Percentiles rank a stretch among this genome's conserved stretches.
These are phyloP conservation scores for Porphyrio hochstetteri DNA, from an alignment of 2,113 vertebrate species.

Conservation along the genomic window DNA sequence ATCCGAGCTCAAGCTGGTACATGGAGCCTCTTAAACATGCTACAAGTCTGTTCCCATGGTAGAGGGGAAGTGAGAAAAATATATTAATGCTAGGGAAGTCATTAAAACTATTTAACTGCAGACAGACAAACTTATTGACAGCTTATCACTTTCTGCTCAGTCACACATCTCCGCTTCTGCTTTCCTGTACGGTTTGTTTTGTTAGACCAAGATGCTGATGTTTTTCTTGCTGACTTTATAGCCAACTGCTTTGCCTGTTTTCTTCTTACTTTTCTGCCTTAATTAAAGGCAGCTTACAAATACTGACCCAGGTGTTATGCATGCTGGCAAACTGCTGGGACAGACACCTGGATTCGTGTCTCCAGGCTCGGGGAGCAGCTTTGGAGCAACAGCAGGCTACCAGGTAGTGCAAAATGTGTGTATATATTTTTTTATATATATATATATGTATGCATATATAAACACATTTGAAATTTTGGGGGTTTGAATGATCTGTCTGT, in stretches of 20 bases:
- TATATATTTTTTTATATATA: background rate
- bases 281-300: background rate
- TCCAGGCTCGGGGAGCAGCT: background rate
- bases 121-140: background rate
- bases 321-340: background rate
- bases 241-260: background rate
- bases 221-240: background rate
- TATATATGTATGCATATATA: fast-evolving
- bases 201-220: background rate
- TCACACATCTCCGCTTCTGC: background rate
- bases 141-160: background rate
- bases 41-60: background rate
- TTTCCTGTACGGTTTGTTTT: background rate
- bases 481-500: background rate
- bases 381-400: background rate
- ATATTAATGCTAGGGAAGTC: background rate
- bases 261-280: background rate
- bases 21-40: fast-evolving
- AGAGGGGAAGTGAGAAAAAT: background rate
- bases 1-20: background rate
- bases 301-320: background rate
- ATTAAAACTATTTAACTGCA: background rate
- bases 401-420: background rate
- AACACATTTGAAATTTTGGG: background rate
- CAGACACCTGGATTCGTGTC: background rate